Base-by-base conservation (phyloP, 1,140 invertebrate species). In the Macrosteles quadrilineatus region DNA sequence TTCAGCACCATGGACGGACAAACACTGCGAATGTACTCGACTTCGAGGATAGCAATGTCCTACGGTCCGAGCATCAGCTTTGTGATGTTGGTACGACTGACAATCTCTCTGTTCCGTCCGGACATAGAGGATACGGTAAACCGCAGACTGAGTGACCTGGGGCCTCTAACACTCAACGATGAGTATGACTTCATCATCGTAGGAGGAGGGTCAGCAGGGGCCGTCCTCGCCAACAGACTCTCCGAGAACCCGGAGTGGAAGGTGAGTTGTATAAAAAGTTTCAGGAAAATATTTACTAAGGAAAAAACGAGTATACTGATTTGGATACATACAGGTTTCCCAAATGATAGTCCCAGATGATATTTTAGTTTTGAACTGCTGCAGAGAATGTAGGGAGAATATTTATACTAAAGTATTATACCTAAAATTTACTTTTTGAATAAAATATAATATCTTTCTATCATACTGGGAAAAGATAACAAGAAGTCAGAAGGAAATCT, bases 121-220 rank as follows among this genome's bases (percentile, higher is more conserved):
- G 90, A 93, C 70, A 89, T 92, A 55, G 81, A 90, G 32, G 90
- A 91, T 62, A 77, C 76, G 0, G 78, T 83, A 23, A 76, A 87
- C 72, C 82, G 88, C 6, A 25, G 4, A 12, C 80, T 90, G 0
- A 78, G 78, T 36, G 83, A 87, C 45, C 79, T 80, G 11, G 69
- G 75, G 0, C 74, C 83, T 0, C 74, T 80, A 2, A 70, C 85
- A 11, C 75, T 91, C 9, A 77, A 82, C 0, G 75, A 82, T 1
- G 80, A 79, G 23, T 93, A 92, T 67, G 91, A 92, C 77, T 93
- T 92, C 67, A 85, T 93, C 1, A 82, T 93, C 32, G 83, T 96
- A 31, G 95, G 95, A 0, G 93, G 85, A 4, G 95, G 94, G 4
- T 90, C 92, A 0, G 91, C 93, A 0, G 94, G 94, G 11, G 84